These are phyloP conservation scores for Thera obeliscata DNA, from an alignment of 2,888 invertebrate genomes.

Conservation along the genomic window DNA sequence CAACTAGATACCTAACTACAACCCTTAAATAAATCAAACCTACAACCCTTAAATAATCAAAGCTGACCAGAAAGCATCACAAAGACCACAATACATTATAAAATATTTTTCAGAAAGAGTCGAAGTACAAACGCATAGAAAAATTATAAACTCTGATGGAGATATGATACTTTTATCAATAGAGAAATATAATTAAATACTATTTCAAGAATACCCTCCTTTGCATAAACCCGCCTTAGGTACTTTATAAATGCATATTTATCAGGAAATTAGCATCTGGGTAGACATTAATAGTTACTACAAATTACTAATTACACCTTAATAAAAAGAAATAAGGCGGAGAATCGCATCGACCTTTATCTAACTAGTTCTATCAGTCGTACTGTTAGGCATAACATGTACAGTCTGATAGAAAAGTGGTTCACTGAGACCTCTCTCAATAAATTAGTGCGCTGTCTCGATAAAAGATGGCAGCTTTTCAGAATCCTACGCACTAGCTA, in stretches of 20 bases:
- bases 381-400: conserved; percentile 16
- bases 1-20: no score
- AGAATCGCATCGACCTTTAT: conserved; percentile 6
- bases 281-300: conserved; percentile 17
- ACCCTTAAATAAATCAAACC: no score
- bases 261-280: conserved; percentile 22
- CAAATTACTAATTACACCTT: conserved; percentile 24
- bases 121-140: neutral
- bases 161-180: conserved; percentile 1
- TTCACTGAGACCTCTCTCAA: neutral
- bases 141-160: conserved; percentile 4
- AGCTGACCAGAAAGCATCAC: no score
- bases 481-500: conserved; percentile 2
- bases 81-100: neutral
- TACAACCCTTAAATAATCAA: no score
- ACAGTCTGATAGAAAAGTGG: conserved; percentile 13
- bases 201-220: conserved; percentile 10
- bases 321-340: conserved; percentile 7
- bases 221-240: conserved; percentile 3
- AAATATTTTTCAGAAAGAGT: neutral
- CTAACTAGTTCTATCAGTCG: conserved; percentile 13
- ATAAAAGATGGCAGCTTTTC: conserved; percentile 10
- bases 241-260: conserved; percentile 24
- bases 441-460: conserved; percentile 7
- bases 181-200: neutral